Conservation (phyloP, 1,140 invertebrate species). For the Pinna nobilis region DNA sequence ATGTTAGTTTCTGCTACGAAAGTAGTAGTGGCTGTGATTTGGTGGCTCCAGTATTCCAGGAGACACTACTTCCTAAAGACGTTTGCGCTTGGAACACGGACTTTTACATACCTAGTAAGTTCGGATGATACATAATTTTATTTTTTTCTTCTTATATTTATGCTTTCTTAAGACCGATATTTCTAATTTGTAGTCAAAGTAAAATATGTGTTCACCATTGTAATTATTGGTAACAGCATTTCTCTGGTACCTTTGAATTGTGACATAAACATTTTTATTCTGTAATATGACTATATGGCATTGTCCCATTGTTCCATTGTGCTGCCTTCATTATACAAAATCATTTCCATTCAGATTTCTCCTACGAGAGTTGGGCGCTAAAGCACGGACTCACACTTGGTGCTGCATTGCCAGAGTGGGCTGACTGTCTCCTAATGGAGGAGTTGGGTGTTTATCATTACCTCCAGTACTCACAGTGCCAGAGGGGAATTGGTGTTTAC, state of each 20-base stretch:
- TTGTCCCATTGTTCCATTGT: not conserved
- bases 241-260: too few relatives aligned
- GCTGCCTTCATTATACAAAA: not conserved
- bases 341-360: slow-evolving; percentile 16
- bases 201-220: too few relatives aligned
- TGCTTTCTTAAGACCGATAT: too few relatives aligned
- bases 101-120: too few relatives aligned
- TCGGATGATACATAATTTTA: too few relatives aligned
- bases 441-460: slow-evolving; percentile 15
- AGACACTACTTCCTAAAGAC: slow-evolving; percentile 21
- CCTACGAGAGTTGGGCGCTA: not conserved
- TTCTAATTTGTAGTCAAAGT: too few relatives aligned
- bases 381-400: not conserved
- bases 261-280: too few relatives aligned
- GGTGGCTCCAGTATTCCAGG: not conserved
- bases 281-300: too few relatives aligned
- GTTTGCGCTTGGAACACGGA: slow-evolving; percentile 23
- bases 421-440: slow-evolving; percentile 7
- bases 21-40: not conserved
- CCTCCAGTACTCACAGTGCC: slow-evolving; percentile 8
- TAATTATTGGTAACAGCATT: too few relatives aligned
- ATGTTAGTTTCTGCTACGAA: slow-evolving; percentile 33
- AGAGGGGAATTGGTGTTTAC: not conserved
- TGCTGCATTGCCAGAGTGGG: not conserved
- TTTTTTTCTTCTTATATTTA: too few relatives aligned